Percentiles rank a stretch among this genome's conserved stretches.
Evolutionary conservation across 2,797 vertebrate genomes (phyloP).

Genomic region (Ciconia nigra): DNA sequence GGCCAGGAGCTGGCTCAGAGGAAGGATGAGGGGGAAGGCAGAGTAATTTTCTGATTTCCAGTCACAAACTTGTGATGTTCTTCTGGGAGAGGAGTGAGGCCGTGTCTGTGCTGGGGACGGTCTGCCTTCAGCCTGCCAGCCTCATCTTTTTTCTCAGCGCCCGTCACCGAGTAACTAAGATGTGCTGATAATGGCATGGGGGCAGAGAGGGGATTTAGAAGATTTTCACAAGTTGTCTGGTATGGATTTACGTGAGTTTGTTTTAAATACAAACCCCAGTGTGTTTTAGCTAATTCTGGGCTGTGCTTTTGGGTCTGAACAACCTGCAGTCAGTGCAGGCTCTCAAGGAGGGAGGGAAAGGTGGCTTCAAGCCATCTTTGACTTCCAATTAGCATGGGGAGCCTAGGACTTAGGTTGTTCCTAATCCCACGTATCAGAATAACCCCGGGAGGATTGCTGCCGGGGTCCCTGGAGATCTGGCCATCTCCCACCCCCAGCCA

Average conservation of each 20-base stretch:
- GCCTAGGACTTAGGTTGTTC: too few species aligned
- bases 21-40: neutral
- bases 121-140: neutral
- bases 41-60: neutral
- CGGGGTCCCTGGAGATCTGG: neutral
- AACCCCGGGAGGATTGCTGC: neutral
- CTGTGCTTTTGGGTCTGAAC: neutral
- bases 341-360: neutral
- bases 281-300: neutral
- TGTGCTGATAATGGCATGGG: fast-evolving
- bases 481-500: neutral
- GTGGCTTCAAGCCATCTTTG: neutral
- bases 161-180: neutral
- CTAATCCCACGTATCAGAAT: neutral
- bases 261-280: neutral
- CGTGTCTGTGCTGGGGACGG: fast-evolving
- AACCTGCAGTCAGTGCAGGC: neutral
- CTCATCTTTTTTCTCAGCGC: neutral
- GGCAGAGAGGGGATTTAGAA: neutral
- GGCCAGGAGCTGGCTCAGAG: neutral
- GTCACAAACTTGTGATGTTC: neutral
- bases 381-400: too few species aligned
- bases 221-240: neutral
- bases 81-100: neutral
- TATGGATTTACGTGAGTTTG: neutral